Evolutionary conservation across 2,888 invertebrate genomes (phyloP), one percentile per base, ranked within the genome.

Genomic region (Hedychridium roseum): DNA sequence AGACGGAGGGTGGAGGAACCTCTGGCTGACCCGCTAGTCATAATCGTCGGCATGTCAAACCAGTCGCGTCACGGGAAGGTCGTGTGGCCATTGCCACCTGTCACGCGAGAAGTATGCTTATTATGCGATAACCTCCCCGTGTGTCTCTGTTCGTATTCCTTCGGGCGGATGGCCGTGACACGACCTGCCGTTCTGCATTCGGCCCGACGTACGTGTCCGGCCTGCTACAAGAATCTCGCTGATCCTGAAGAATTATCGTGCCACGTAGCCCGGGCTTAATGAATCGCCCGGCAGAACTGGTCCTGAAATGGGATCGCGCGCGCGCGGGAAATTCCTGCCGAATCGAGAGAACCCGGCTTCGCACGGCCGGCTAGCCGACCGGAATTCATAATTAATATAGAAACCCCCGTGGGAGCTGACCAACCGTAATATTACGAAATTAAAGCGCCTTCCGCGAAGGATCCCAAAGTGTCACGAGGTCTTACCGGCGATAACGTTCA

Each of bases 61-160:
- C 59, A 59, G 65, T 55, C 44, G 41, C 16, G 34, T 18, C n/a
- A 39, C 43, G 45, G 44, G 39, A 50, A 51, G 57, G 9, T 27
- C 31, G 35, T 27, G 35, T 20, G 44, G 44, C 48, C 44, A 28
- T 17, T 18, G 31, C 40, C 36, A 26, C 38, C 49, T 52, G 62
- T 67, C 60, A 54, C 58, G 42, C 41, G 58, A 55, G 42, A 61
- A 62, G 57, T 57, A 67, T 64, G 59, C 67, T 64, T 58, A 58
- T 51, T 36, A 38, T 41, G 16, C 20, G 35, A 44, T 31, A 43
- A 60, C 45, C 44, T 53, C 49, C 48, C 55, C 34, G 6, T 12
- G 5, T 6, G 26, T 11, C 7, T 32, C 23, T 37, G 21, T 30
- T 17, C 21, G 11, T 16, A 9, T n/a, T 7, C 16, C 15, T n/a